Percentiles rank a stretch among this genome's conserved stretches.
phyloP scores from a whole-genome alignment of 2,888 invertebrate genomes.

The Tipula confusa region DNA sequence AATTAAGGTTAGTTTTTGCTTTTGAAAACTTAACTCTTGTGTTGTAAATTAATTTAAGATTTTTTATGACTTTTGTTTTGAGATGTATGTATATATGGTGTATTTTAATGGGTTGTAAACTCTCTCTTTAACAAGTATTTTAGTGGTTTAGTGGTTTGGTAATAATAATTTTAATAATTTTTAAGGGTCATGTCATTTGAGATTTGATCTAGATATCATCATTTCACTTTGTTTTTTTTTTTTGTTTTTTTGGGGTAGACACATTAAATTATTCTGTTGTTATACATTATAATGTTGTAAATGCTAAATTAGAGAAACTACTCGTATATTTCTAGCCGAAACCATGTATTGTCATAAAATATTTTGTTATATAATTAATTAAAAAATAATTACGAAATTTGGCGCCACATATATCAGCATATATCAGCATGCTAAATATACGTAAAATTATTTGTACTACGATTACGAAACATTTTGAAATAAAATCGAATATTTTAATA shows the following conservation, averaged over 20 bases:
- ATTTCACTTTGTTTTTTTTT: background rate
- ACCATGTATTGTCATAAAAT: background rate
- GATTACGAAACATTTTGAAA: background rate
- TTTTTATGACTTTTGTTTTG: conserved; percentile 9
- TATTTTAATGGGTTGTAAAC: background rate
- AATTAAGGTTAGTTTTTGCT: background rate
- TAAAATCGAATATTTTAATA: background rate
- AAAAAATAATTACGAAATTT: background rate
- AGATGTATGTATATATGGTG: background rate
- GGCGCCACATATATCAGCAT: conserved; percentile 3
- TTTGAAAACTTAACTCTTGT: background rate
- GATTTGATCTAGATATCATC: background rate
- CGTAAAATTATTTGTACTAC: background rate
- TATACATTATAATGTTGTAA: background rate
- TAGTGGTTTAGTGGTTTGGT: background rate
- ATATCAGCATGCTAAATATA: background rate
- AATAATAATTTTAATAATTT: background rate
- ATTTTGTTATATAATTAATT: background rate
- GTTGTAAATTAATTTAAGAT: conserved; percentile 20
- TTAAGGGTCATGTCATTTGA: conserved; percentile 20
- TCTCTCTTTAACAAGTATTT: background rate
- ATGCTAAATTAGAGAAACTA: background rate
- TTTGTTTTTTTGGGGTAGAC: background rate
- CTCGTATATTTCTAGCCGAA: background rate
- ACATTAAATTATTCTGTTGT: background rate